Evolutionary conservation across 1,140 invertebrate genomes (phyloP).

Genomic region (Sarcophaga peregrina): DNA sequence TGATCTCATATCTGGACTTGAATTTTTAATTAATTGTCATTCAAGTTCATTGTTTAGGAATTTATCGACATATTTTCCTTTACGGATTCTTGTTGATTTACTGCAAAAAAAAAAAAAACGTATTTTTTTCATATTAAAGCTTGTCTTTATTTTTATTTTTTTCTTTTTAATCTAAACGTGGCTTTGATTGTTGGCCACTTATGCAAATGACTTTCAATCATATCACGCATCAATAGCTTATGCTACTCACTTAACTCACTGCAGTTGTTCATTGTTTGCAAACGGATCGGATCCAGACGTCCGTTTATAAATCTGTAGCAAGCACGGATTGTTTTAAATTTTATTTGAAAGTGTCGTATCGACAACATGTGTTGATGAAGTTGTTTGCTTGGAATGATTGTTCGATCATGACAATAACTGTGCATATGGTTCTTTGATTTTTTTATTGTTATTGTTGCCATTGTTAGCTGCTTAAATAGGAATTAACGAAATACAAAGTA

Average conservation of each 20-base stretch:
- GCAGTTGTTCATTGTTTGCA: neutral
- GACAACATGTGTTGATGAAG: neutral
- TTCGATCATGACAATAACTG: neutral
- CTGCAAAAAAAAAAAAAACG: neutral
- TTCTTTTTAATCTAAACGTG: neutral
- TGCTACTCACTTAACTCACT: neutral
- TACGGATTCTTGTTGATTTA: neutral
- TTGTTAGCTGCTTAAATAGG: constrained; percentile 6
- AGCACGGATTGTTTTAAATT: neutral
- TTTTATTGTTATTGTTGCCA: constrained; percentile 5
- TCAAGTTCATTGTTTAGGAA: too few species aligned
- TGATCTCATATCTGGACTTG: too few species aligned
- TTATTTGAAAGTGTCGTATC: neutral
- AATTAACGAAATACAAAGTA: neutral
- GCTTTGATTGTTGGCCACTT: constrained; percentile 19
- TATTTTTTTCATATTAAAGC: neutral
- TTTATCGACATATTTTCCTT: neutral
- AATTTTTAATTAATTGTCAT: too few species aligned
- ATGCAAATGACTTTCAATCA: constrained; percentile 31
- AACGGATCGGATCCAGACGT: neutral
- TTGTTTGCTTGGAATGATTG: neutral
- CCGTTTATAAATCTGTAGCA: neutral
- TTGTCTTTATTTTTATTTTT: too few species aligned
- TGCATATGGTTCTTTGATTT: constrained; percentile 9
- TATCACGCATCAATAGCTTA: constrained; percentile 28